Evolutionary conservation across 2,797 vertebrate genomes (phyloP).

Genomic region (Molothrus aeneus): DNA sequence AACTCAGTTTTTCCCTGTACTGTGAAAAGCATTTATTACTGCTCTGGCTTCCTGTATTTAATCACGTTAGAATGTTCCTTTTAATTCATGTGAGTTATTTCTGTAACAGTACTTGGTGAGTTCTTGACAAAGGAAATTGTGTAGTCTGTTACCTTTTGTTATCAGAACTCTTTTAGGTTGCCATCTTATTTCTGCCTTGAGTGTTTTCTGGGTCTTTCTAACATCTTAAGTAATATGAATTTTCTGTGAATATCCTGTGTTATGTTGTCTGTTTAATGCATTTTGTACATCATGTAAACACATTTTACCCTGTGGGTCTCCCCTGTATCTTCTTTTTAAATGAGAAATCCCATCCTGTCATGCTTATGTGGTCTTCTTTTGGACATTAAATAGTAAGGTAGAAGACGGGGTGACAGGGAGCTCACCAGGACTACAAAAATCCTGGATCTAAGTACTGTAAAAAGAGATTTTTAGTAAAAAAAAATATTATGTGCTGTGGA

Average conservation of each 20-base stretch:
- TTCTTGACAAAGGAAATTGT: background rate
- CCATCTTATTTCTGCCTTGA: background rate
- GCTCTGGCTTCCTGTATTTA: background rate
- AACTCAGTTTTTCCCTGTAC: background rate
- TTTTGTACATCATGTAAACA: background rate
- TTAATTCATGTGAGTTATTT: background rate
- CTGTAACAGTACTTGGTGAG: background rate
- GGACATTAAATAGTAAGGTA: background rate
- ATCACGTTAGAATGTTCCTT: background rate
- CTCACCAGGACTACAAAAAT: background rate
- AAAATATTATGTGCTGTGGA: background rate
- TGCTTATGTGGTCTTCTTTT: background rate
- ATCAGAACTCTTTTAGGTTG: background rate
- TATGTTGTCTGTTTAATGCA: background rate
- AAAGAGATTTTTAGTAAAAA: background rate
- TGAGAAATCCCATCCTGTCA: background rate
- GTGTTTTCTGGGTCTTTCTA: background rate
- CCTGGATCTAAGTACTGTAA: background rate
- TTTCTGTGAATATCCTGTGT: background rate
- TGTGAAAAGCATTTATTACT: background rate
- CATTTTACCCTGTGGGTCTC: background rate
- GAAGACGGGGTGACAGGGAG: background rate
- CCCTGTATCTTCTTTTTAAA: background rate
- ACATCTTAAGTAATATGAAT: background rate
- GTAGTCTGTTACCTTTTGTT: background rate